These are phyloP conservation scores for Aplochiton taeniatus DNA, from an alignment of 2,797 vertebrate genomes.

Conservation along the genomic window DNA sequence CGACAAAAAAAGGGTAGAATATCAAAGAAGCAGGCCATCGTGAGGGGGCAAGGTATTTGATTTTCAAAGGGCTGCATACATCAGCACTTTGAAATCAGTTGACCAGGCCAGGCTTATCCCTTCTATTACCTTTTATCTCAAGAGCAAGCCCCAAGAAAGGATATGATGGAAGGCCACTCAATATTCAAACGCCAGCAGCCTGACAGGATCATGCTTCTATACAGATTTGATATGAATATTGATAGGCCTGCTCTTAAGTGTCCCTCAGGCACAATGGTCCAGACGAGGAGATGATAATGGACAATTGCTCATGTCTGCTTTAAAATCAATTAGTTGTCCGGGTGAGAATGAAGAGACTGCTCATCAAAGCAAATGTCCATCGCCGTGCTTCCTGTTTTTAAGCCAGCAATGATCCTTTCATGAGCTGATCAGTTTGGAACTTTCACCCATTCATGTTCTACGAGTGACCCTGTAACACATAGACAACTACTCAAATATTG, in stretches of 20 bases:
- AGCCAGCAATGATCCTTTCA: too few relatives aligned
- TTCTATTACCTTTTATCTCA: constrained; percentile 75
- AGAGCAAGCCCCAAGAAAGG: constrained; percentile 67
- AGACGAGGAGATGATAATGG: constrained; percentile 44
- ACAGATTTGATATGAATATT: constrained; percentile 68
- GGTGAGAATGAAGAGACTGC: constrained; percentile 39
- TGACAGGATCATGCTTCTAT: constrained; percentile 67
- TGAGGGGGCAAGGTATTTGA: constrained; percentile 59
- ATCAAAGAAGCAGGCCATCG: constrained; percentile 61
- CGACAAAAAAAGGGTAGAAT: constrained; percentile 58
- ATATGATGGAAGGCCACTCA: constrained; percentile 65
- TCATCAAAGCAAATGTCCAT: constrained; percentile 39
- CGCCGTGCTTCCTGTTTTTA: constrained; percentile 11
- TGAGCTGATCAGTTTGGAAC: too few relatives aligned
- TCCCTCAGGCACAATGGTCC: constrained; percentile 43
- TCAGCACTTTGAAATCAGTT: constrained; percentile 73
- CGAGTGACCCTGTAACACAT: too few relatives aligned
- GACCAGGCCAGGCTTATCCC: constrained; percentile 64
- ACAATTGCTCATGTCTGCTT: constrained; percentile 19
- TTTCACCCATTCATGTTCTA: too few relatives aligned
- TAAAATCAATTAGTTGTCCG: constrained; percentile 41
- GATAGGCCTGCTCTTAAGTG: constrained; percentile 50
- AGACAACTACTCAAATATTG: too few relatives aligned
- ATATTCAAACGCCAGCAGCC: constrained; percentile 68
- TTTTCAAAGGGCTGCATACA: constrained; percentile 81